These are phyloP conservation scores for Arbacia lixula DNA, from an alignment of 53 echinoderm and acorn worm species.

Conservation along the genomic window DNA sequence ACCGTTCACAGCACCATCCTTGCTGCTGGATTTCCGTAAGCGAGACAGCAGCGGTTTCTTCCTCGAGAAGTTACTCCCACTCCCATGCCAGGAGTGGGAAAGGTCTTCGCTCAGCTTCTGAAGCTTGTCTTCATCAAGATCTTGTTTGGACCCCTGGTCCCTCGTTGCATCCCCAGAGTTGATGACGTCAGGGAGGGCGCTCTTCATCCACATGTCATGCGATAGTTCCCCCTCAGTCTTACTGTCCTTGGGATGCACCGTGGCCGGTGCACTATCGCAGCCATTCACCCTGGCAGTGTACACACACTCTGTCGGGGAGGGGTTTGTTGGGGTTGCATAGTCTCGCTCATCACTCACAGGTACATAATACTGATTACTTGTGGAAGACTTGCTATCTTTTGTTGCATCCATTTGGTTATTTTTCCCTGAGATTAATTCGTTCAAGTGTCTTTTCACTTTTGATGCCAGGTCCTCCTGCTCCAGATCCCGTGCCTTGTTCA, in stretches of 20 bases:
- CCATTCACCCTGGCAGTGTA: background rate
- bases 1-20: background rate
- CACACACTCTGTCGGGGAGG: constrained; percentile 25
- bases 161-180: constrained; percentile 22
- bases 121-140: background rate
- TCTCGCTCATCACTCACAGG: constrained; percentile 10
- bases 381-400: constrained; percentile 10
- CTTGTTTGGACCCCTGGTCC: constrained; percentile 2
- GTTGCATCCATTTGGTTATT: background rate
- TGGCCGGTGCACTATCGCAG: background rate
- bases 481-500: background rate
- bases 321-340: constrained; percentile 33
- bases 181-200: constrained; percentile 38
- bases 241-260: background rate
- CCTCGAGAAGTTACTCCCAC: background rate
- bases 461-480: constrained; percentile 36
- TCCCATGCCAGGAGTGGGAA: constrained; percentile 34
- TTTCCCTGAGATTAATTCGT: constrained; percentile 55
- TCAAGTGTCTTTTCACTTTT: constrained; percentile 42
- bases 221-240: background rate
- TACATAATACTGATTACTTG: constrained; percentile 27
- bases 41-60: constrained; percentile 11
- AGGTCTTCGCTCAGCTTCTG: background rate
- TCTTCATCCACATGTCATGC: constrained; percentile 34
- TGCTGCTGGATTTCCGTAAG: background rate